Conservation (phyloP, 2,888 invertebrate species). For the Callimorpha dominula region DNA sequence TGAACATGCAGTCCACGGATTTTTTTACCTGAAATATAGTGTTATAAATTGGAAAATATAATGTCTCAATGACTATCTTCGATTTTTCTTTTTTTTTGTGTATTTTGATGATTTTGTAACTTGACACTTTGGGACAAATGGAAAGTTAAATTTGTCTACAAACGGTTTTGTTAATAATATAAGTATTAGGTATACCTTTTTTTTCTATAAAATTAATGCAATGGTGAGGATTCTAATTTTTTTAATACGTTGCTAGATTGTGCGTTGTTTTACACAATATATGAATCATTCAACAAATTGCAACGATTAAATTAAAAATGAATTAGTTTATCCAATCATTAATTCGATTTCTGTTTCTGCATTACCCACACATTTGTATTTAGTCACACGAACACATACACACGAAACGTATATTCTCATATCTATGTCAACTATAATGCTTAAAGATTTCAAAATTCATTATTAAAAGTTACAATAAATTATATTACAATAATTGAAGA, state of each 20-base stretch:
- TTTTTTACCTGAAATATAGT: neutral
- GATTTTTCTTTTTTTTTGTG: neutral
- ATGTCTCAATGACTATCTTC: neutral
- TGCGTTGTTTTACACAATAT: neutral
- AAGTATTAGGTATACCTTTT: neutral
- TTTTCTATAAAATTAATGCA: neutral
- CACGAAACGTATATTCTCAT: slow-evolving; percentile 50
- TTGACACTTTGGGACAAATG: neutral
- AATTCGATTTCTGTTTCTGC: slow-evolving; percentile 47
- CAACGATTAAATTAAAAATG: neutral
- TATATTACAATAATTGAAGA: slow-evolving; percentile 50
- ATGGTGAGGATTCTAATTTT: neutral
- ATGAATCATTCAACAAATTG: neutral
- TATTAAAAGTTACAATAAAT: slow-evolving; percentile 60
- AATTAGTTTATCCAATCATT: slow-evolving; percentile 25
- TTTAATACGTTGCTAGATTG: slow-evolving; percentile 2
- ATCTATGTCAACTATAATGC: slow-evolving; percentile 54
- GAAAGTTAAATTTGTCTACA: neutral
- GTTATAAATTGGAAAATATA: neutral
- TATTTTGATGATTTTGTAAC: neutral
- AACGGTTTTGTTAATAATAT: too few species aligned
- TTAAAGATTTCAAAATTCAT: slow-evolving; percentile 54
- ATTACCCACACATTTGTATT: slow-evolving; percentile 25
- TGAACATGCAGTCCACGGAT: neutral
- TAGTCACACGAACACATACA: slow-evolving; percentile 45